A percentile compares a stretch with the other conserved stretches of the same genome.
Conservation (phyloP, 2,888 invertebrate genomes). For the Hipparchia semele region DNA sequence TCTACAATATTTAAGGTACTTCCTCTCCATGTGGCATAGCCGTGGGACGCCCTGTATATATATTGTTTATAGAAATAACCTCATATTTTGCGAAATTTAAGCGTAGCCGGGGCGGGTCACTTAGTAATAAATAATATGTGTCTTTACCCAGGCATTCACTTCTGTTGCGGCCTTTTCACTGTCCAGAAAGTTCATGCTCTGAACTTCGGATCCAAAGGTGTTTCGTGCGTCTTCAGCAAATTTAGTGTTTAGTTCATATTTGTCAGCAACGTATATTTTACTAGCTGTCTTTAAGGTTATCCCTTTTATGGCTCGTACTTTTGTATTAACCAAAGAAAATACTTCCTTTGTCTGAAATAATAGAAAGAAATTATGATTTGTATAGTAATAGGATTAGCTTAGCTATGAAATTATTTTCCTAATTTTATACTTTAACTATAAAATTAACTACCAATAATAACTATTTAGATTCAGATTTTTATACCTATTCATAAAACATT, state of each 20-base stretch:
- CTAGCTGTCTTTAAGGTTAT: constrained; percentile 86
- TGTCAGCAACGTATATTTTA: constrained; percentile 84
- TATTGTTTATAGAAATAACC: no score
- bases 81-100: no score
- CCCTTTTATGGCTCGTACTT: constrained; percentile 59
- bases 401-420: no score
- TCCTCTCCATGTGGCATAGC: no score
- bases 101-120: no score
- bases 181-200: constrained; percentile 84
- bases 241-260: constrained; percentile 72
- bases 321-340: constrained; percentile 51
- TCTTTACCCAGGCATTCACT: constrained; percentile 90
- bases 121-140: no score
- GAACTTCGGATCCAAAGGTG: constrained; percentile 84
- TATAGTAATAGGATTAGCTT: no score
- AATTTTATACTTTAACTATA: no score
- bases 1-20: no score
- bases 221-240: constrained; percentile 81
- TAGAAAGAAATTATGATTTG: background rate
- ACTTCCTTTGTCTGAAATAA: constrained; percentile 57
- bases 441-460: no score
- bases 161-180: constrained; percentile 66
- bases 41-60: background rate
- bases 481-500: no score
- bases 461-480: no score